Percentiles rank a stretch among this genome's conserved stretches.
Evolutionary conservation across 2,797 vertebrate species (phyloP).

Genomic region (Novumbra hubbsi): DNA sequence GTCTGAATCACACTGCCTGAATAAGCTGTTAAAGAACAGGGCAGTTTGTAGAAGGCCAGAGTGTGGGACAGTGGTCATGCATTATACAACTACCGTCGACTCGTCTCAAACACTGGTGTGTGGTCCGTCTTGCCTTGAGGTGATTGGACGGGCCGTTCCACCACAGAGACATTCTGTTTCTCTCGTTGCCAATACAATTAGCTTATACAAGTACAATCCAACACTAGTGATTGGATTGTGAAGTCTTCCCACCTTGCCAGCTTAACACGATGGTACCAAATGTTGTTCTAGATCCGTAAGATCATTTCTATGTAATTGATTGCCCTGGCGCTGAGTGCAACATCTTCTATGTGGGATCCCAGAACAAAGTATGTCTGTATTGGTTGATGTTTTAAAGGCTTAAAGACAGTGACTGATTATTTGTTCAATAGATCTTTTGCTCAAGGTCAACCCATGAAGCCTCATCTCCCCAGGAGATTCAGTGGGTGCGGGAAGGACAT

Average conservation of each 20-base stretch:
- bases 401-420: neutral
- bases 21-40: constrained; percentile 1
- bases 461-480: neutral
- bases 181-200: neutral
- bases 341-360: neutral
- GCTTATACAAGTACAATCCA: too few species aligned
- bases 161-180: neutral
- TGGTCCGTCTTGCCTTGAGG: neutral
- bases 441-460: constrained; percentile 27
- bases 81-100: too few species aligned
- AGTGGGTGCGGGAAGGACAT: constrained; percentile 28
- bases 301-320: too few species aligned
- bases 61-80: too few species aligned
- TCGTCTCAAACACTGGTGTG: neutral
- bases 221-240: too few species aligned
- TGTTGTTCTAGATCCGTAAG: too few species aligned
- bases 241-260: too few species aligned
- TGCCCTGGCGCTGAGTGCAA: neutral
- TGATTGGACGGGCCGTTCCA: neutral
- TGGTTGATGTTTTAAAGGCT: neutral
- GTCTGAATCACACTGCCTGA: constrained; percentile 6
- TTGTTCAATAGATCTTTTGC: neutral
- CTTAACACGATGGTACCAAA: too few species aligned
- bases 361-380: neutral
- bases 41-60: too few species aligned